phyloP scores from a whole-genome alignment of 2,888 invertebrate species.

The Apodemia zela region DNA sequence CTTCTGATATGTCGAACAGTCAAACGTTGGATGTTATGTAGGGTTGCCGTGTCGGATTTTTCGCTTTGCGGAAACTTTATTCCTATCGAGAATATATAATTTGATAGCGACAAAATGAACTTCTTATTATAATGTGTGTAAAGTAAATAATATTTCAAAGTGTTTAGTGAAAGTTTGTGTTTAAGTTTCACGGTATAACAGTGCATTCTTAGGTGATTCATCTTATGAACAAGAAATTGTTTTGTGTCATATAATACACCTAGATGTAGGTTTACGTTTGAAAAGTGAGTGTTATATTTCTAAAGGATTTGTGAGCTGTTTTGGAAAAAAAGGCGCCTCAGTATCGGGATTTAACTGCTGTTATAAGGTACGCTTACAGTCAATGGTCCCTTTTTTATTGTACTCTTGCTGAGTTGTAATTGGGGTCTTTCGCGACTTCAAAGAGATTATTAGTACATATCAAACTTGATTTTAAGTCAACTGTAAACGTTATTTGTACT shows the following conservation, averaged over 20 bases:
- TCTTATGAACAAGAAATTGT: conserved; percentile 16
- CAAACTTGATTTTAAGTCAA: background rate
- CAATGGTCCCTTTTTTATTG: conserved; percentile 4
- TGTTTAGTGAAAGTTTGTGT: conserved; percentile 11
- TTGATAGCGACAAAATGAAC: conserved; percentile 24
- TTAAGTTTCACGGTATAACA: conserved; percentile 1
- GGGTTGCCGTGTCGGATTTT: conserved; percentile 47
- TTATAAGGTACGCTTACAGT: background rate
- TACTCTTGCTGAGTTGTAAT: conserved; percentile 1
- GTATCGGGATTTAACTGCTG: background rate
- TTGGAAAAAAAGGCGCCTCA: background rate
- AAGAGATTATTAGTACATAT: background rate
- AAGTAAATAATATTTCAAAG: background rate
- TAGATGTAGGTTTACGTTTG: conserved; percentile 1
- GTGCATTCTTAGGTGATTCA: conserved; percentile 12
- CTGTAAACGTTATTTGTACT: background rate
- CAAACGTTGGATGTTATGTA: conserved; percentile 45
- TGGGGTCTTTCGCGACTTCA: conserved; percentile 6
- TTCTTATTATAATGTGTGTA: background rate
- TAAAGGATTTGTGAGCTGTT: conserved; percentile 4
- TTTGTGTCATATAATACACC: conserved; percentile 8
- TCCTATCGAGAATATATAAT: conserved; percentile 51
- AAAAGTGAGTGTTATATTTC: conserved; percentile 7
- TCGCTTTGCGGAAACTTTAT: conserved; percentile 58
- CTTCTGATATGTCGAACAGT: conserved; percentile 56